A percentile compares a stretch with the other conserved stretches of the same genome.
phyloP scores from a whole-genome alignment of 2,113 vertebrate species.

The Merops nubicus region DNA sequence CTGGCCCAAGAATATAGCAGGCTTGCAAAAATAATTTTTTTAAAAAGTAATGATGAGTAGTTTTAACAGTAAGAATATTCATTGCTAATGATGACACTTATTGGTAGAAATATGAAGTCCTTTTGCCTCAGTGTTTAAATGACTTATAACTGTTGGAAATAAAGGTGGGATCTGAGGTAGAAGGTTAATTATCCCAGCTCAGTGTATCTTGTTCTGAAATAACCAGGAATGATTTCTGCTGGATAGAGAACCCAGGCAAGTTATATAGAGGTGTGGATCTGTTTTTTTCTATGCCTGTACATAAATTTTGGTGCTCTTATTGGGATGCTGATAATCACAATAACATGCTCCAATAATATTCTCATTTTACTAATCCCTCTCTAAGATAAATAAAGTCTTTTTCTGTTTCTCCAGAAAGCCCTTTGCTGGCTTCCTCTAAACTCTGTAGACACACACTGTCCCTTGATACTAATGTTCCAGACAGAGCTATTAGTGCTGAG shows the following conservation, averaged over 20 bases:
- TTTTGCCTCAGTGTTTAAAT: not conserved
- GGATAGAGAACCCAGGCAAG: not conserved
- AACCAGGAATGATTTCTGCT: not conserved
- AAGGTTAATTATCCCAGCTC: not conserved
- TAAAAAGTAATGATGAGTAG: not conserved
- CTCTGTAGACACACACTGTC: not conserved
- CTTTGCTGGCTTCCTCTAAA: not conserved
- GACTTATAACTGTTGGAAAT: not conserved
- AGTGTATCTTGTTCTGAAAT: not conserved
- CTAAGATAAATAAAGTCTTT: not conserved
- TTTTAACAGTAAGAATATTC: not conserved
- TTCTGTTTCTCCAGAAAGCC: not conserved
- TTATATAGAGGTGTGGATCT: not conserved
- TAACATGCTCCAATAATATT: not conserved
- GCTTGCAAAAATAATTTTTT: not conserved
- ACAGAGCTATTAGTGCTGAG: slow-evolving; percentile 43
- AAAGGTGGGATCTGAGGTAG: not conserved
- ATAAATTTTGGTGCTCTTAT: not conserved
- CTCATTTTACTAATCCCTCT: not conserved
- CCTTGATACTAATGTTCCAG: slow-evolving; percentile 46
- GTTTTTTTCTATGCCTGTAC: not conserved
- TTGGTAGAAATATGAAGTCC: not conserved
- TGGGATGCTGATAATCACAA: not conserved
- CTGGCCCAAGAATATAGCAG: not conserved
- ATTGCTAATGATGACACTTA: not conserved